These are phyloP conservation scores for Zygogramma bicolorata DNA, from an alignment of 2,888 invertebrate genomes.

Conservation along the genomic window DNA sequence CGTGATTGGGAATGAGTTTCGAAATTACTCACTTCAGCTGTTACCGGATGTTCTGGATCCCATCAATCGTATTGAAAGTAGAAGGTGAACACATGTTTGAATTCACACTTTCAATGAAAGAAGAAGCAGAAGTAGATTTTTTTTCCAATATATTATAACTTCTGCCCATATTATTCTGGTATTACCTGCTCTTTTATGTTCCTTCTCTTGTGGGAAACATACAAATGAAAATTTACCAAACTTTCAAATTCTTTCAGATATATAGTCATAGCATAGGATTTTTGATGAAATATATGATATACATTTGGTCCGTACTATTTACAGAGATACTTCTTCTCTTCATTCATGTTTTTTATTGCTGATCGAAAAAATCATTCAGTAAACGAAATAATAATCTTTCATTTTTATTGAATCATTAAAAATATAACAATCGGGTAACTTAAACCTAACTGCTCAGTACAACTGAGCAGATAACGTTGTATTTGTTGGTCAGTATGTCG, in stretches of 20 bases:
- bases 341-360: neutral
- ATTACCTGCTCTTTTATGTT: no score
- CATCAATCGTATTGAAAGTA: neutral
- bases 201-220: no score
- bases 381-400: neutral
- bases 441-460: constrained; percentile 54
- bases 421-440: constrained; percentile 58
- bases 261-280: no score
- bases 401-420: constrained; percentile 58
- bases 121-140: no score
- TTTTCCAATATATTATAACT: no score
- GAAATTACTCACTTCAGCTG: neutral
- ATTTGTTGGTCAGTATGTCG: constrained; percentile 56
- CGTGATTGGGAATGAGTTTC: neutral
- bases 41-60: neutral
- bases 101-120: no score
- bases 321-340: neutral
- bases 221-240: no score
- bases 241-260: no score
- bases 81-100: neutral
- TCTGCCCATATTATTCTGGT: no score
- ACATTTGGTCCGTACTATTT: no score
- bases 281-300: no score
- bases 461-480: constrained; percentile 56
- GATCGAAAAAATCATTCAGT: neutral